phyloP scores from a whole-genome alignment of 2,797 vertebrate species.

The Percopsis omiscomaycus region DNA sequence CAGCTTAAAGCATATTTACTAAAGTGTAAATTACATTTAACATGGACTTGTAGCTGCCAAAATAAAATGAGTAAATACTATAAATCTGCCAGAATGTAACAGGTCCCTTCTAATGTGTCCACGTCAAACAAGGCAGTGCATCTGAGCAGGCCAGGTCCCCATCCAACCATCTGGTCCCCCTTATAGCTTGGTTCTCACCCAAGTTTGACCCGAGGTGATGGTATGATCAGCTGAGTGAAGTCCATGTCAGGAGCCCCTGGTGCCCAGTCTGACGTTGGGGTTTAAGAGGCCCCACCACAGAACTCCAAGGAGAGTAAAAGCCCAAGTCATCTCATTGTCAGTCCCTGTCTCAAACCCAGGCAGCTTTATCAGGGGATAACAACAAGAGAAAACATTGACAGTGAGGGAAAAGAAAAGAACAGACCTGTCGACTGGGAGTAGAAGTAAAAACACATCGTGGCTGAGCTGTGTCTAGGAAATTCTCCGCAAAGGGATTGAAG shows the following conservation, averaged over 20 bases:
- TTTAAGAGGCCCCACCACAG: constrained; percentile 16
- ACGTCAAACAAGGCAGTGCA: constrained; percentile 57
- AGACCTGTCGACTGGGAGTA: constrained; percentile 53
- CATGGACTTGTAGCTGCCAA: constrained; percentile 40
- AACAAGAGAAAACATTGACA: constrained; percentile 65
- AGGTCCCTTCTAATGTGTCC: constrained; percentile 45
- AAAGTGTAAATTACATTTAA: constrained; percentile 59
- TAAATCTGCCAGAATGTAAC: constrained; percentile 61
- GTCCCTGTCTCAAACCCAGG: constrained; percentile 34
- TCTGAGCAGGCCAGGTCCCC: constrained; percentile 53
- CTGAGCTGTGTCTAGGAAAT: constrained; percentile 51
- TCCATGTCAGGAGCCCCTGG: constrained; percentile 16
- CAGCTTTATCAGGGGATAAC: constrained; percentile 55
- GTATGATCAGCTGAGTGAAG: constrained; percentile 70
- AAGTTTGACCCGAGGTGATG: constrained; percentile 68
- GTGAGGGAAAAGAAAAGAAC: constrained; percentile 64
- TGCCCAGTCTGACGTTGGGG: too few relatives aligned
- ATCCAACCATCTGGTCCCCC: constrained; percentile 71
- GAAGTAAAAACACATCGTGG: constrained; percentile 63
- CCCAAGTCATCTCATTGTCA: constrained; percentile 52
- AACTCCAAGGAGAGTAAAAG: constrained; percentile 63
- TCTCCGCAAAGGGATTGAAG: constrained; percentile 58
- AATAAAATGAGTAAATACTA: constrained; percentile 66
- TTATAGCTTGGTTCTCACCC: constrained; percentile 70
- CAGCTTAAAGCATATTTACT: constrained; percentile 52